Conservation (phyloP, 2,888 invertebrate genomes). For the Antheraea yamamai region DNA sequence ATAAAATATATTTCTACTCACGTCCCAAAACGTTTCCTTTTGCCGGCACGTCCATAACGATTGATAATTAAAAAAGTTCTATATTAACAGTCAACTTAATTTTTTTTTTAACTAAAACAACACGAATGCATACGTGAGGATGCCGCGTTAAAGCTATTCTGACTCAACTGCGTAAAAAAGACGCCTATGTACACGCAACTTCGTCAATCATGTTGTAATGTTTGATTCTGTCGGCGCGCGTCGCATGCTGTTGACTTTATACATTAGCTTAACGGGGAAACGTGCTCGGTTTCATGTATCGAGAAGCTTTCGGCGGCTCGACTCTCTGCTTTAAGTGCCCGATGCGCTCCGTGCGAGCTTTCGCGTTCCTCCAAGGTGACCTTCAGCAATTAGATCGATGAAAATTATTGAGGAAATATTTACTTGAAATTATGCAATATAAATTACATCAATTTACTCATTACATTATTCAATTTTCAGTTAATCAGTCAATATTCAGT, state of each 20-base stretch:
- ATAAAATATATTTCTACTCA: constrained; percentile 58
- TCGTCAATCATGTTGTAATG: constrained; percentile 32
- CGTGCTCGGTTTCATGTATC: constrained; percentile 48
- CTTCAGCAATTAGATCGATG: constrained; percentile 59
- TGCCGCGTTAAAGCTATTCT: constrained; percentile 21
- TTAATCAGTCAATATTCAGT: too few species aligned
- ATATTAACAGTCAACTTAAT: neutral
- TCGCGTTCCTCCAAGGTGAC: constrained; percentile 75
- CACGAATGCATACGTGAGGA: constrained; percentile 2
- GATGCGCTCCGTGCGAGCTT: constrained; percentile 48
- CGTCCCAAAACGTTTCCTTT: constrained; percentile 82
- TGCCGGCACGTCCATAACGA: constrained; percentile 77
- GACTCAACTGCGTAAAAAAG: constrained; percentile 19
- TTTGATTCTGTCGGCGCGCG: constrained; percentile 29
- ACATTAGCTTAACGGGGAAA: constrained; percentile 26
- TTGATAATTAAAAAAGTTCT: constrained; percentile 15
- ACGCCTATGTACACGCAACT: constrained; percentile 26
- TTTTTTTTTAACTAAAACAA: constrained; percentile 15
- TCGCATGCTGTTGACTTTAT: constrained; percentile 26
- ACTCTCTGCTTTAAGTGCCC: constrained; percentile 31
- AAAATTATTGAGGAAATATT: constrained; percentile 25
- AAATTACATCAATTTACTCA: neutral
- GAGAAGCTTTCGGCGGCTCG: constrained; percentile 24
- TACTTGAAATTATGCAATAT: constrained; percentile 16
- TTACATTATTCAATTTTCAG: neutral